Base-by-base conservation (phyloP, 1,140 invertebrate species). In the Bradysia coprophila region DNA sequence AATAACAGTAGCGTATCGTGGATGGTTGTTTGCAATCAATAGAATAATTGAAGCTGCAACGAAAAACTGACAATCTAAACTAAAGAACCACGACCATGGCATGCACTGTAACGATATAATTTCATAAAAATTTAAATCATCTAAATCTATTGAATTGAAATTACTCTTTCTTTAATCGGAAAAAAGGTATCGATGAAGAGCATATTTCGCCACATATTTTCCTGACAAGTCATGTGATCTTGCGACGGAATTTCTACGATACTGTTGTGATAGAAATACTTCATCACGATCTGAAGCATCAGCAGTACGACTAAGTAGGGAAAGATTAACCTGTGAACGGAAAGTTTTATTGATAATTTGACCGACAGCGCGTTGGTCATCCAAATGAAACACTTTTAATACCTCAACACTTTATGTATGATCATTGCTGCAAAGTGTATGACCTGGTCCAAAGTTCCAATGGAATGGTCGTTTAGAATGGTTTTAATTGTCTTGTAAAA, bases 171-270 rank as follows among this genome's bases (percentile, higher is more conserved):
- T 0, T 55, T 44, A 41, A 55, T 48, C 16, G 52, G 48, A 43
- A 58, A 63, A 42, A 60, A 63, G 1, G 55, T 62, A 33, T 66
- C 62, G 37, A 64, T 51, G 33, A 59, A 66, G 2, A 66, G 42
- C 23, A 52, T 48, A 43, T 64, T 63, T 41, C 56, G 50, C 57
- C 61, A 64, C 57, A 57, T 62, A 44, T 55, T 61, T 43, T 52
- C 47, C 11, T 51, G 49, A 40, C 63, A 66, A 13, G 50, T 63
- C 13, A 49, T 31, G 13, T 55, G 44, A 50, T 66, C 62, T 13
- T 47, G 5, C 1, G 54, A 50, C 6, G 56, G 54, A n/a, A 61
- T 40, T 38, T 61, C 54, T 21, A 66, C 50, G 5, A 62, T 46
- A 0, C 51, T 46, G 42, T 58, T 47, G 38, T 55, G 44, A 21